Percentiles rank a stretch among this genome's conserved stretches.
These are phyloP conservation scores for Orthonychiurus folsomi DNA, from an alignment of 2,888 invertebrate genomes.

Conservation along the genomic window DNA sequence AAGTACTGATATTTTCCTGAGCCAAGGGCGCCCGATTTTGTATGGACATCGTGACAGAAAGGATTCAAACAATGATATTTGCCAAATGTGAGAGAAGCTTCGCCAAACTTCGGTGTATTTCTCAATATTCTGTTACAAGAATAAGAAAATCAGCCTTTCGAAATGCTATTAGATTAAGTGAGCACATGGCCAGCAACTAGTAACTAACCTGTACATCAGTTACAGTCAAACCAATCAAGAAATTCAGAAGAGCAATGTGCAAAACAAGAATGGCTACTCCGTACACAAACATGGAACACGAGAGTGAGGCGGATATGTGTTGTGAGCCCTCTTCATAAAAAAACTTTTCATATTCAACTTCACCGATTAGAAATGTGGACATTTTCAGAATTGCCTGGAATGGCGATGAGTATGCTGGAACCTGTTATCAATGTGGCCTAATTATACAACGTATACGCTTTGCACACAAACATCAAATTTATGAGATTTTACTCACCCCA, in stretches of 20 bases:
- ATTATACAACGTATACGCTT: background rate
- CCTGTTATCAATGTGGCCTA: background rate
- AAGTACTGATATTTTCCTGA: background rate
- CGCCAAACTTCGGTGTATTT: conserved; percentile 1
- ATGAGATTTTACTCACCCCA: background rate
- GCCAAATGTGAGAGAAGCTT: background rate
- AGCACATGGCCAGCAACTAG: no score
- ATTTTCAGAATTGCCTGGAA: conserved; percentile 3
- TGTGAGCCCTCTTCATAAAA: background rate
- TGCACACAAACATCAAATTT: background rate
- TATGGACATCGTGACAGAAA: background rate
- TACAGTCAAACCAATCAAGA: conserved; percentile 2
- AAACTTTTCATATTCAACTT: conserved; percentile 3
- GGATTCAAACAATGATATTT: background rate
- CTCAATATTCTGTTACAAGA: conserved; percentile 5
- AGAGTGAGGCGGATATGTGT: background rate
- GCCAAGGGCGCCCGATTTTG: background rate
- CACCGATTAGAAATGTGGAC: conserved; percentile 5
- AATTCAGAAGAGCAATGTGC: conserved; percentile 4
- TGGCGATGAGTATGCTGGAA: background rate
- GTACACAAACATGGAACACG: background rate
- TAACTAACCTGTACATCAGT: conserved; percentile 6
- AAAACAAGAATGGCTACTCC: background rate
- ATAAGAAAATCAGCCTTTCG: no score
- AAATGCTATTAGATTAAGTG: no score